Percentiles rank a stretch among this genome's conserved stretches.
phyloP scores from a whole-genome alignment of 2,888 invertebrate genomes.

The Epistrophe grossulariae region DNA sequence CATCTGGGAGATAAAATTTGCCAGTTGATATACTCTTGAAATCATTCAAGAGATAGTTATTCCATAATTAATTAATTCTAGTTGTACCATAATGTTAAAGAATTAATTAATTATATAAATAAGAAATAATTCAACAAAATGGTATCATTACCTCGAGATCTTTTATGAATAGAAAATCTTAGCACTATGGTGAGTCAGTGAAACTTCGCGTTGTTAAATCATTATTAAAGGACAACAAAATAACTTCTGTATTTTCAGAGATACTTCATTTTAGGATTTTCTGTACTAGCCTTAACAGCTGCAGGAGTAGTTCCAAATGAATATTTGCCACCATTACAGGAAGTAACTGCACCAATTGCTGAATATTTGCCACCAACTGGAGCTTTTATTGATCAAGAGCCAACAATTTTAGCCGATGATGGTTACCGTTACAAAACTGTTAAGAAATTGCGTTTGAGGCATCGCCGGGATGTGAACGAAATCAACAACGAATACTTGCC shows the following conservation, averaged over 20 bases:
- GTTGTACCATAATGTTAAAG: neutral
- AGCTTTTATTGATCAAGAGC: conserved; percentile 43
- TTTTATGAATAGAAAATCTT: neutral
- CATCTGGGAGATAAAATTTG: no score
- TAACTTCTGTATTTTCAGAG: conserved; percentile 34
- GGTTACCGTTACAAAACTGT: conserved; percentile 82
- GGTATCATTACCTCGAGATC: conserved; percentile 7
- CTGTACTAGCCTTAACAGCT: conserved; percentile 54
- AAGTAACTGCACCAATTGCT: conserved; percentile 45
- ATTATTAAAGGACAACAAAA: neutral
- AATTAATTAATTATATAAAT: conserved; percentile 19
- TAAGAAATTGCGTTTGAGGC: conserved; percentile 78
- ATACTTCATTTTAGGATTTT: conserved; percentile 61
- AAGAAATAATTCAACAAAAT: conserved; percentile 11
- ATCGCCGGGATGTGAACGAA: conserved; percentile 80
- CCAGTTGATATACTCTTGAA: neutral
- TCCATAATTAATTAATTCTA: conserved; percentile 20
- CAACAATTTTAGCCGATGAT: conserved; percentile 78
- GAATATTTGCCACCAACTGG: conserved; percentile 68
- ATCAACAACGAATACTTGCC: conserved; percentile 77
- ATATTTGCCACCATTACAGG: conserved; percentile 61
- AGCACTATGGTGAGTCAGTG: conserved; percentile 6
- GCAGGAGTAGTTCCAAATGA: conserved; percentile 53
- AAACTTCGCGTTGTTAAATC: neutral
- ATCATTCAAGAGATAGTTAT: neutral